Base-by-base conservation (phyloP, 2,888 invertebrate genomes). In the Stratiomys singularior region DNA sequence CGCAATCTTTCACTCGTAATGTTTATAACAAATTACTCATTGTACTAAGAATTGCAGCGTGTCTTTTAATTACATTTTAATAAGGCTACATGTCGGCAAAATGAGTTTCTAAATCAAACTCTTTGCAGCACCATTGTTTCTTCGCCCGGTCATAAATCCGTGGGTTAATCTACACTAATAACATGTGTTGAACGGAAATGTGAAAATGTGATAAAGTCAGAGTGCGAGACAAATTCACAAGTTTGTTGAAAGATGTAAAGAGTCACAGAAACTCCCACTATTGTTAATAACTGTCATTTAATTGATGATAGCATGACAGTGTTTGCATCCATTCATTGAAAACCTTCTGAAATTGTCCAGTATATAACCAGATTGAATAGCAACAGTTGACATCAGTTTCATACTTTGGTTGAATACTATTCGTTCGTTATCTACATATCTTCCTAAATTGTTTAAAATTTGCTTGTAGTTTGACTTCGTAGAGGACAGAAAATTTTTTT, bases 281-380 rank as follows among this genome's bases (percentile, higher is more conserved):
- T 11, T 9, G 3, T n/a, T 60, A 60, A 60, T 60, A 60, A 60
- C 58, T 60, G 23, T 60, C 23, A 60, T 60, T 60, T 21, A 60
- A 25, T 60, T 25, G 21, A 23, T 21, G 58, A 60, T 60, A 18
- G 18, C 25, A 60, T 60, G 23, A 5, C 25, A 13, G 23, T 25
- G 23, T 25, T 52, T 23, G 23, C 11, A 21, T 25, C 4, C 7
- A 60, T 18, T 11, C 25, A 25, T 25, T 60, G 58, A 21, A 25
- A 60, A 18, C 18, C 13, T 7, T 64, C 27, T 27, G 30, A 27
- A 64, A 30, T 28, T 64, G n/a, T 30, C 5, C 0, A 64, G 21
- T 64, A 64, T 64, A 64, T 21, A 64, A 64, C 23, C 0, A 28
- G 15, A 30, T 30, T 13, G n/a, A 15, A n/a, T 11, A 28, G 9